phyloP scores from a whole-genome alignment of 2,113 vertebrate species.

The Uropsilus gracilis region DNA sequence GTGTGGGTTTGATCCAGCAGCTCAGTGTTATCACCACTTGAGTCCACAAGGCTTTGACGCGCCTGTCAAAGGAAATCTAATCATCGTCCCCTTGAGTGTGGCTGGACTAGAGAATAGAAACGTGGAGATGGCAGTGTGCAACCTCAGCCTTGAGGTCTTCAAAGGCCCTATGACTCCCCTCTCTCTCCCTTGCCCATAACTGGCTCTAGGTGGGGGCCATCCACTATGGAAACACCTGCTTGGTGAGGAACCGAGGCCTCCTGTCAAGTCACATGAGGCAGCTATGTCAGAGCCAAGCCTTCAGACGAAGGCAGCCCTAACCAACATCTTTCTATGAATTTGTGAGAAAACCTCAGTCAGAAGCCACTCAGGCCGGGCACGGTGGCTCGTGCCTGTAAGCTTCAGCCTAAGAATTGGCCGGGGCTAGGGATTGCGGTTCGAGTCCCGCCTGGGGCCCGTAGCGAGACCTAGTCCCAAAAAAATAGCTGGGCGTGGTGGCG shows the following conservation, averaged over 20 bases:
- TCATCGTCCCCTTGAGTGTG: background rate
- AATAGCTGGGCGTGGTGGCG: no score
- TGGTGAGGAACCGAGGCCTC: background rate
- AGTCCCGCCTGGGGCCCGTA: no score
- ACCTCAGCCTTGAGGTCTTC: background rate
- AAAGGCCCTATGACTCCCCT: background rate
- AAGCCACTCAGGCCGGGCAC: no score
- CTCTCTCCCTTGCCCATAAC: background rate
- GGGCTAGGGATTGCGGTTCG: no score
- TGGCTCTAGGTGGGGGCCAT: no score
- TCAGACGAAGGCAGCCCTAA: background rate
- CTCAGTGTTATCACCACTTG: background rate
- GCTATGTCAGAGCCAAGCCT: background rate
- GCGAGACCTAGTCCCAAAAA: no score
- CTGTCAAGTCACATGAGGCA: rapidly evolving
- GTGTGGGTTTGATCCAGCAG: background rate
- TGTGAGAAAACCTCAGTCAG: background rate
- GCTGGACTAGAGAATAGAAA: background rate
- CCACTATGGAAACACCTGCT: background rate
- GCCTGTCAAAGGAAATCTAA: background rate
- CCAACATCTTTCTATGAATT: background rate
- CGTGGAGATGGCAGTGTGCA: background rate
- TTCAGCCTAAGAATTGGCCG: no score
- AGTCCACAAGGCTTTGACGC: background rate
- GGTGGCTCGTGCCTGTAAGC: no score